Conservation (phyloP, 2,888 invertebrate species). For the Halictus ligatus region DNA sequence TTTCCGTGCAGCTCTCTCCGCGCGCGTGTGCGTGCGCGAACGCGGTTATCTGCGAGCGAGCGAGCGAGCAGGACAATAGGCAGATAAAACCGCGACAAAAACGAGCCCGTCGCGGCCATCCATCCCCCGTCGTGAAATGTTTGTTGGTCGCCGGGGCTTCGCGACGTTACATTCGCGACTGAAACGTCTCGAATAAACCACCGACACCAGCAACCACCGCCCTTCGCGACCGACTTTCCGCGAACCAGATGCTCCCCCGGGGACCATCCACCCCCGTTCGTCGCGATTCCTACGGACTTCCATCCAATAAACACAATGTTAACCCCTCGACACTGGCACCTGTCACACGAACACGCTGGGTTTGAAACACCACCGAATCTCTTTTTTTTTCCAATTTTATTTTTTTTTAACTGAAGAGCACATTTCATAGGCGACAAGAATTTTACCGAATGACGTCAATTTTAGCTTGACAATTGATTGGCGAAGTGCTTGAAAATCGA, state of each 20-base stretch:
- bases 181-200: slow-evolving; percentile 20
- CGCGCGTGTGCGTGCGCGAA: neutral
- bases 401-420: neutral
- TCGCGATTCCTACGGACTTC: neutral
- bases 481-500: neutral
- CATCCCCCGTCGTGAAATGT: slow-evolving; percentile 15
- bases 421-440: neutral
- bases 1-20: neutral
- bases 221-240: neutral
- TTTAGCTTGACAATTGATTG: neutral
- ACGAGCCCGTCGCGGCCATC: slow-evolving; percentile 18
- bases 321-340: neutral
- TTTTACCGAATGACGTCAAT: neutral
- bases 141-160: slow-evolving; percentile 2
- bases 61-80: slow-evolving; percentile 17
- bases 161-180: slow-evolving; percentile 17
- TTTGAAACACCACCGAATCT: neutral
- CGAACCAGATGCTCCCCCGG: neutral
- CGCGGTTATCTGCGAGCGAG: slow-evolving; percentile 21
- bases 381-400: too few species aligned
- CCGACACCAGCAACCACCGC: neutral
- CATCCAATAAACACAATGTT: neutral
- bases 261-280: neutral
- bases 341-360: too few species aligned
- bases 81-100: slow-evolving; percentile 40